phyloP scores from a whole-genome alignment of 1,140 invertebrate species.

The Elysia chlorotica region DNA sequence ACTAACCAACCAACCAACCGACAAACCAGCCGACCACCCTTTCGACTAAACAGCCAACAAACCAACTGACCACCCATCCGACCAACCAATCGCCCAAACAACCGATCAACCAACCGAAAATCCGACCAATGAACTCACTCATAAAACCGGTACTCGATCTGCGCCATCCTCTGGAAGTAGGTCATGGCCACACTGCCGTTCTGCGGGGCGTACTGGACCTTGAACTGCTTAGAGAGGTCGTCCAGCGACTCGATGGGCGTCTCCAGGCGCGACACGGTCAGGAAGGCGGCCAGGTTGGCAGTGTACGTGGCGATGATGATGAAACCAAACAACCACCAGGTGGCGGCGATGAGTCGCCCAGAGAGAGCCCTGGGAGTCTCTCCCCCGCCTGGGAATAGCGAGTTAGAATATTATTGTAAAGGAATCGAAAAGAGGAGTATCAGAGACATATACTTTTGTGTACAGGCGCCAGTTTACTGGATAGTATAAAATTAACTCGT shows the following conservation, averaged over 20 bases:
- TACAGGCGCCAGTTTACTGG: too few species aligned
- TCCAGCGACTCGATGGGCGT: slow-evolving; percentile 91
- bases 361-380: slow-evolving; percentile 86
- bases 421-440: too few species aligned
- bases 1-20: too few species aligned
- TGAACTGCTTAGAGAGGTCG: slow-evolving; percentile 89
- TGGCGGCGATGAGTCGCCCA: slow-evolving; percentile 88
- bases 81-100: too few species aligned
- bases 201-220: slow-evolving; percentile 88
- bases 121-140: slow-evolving; percentile 70
- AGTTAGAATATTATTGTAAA: too few species aligned
- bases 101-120: not conserved
- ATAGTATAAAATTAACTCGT: too few species aligned
- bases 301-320: slow-evolving; percentile 99
- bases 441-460: too few species aligned
- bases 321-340: slow-evolving; percentile 98
- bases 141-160: slow-evolving; percentile 93
- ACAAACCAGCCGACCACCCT: too few species aligned
- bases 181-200: slow-evolving; percentile 84
- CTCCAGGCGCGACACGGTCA: slow-evolving; percentile 84
- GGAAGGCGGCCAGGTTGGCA: slow-evolving; percentile 92
- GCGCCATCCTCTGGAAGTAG: slow-evolving; percentile 94
- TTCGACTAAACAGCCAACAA: too few species aligned
- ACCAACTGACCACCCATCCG: too few species aligned
- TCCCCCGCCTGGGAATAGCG: slow-evolving; percentile 80